Percentiles rank a stretch among this genome's conserved stretches.
Evolutionary conservation across 2,888 invertebrate genomes (phyloP).

Genomic region (Drosophila formosana): DNA sequence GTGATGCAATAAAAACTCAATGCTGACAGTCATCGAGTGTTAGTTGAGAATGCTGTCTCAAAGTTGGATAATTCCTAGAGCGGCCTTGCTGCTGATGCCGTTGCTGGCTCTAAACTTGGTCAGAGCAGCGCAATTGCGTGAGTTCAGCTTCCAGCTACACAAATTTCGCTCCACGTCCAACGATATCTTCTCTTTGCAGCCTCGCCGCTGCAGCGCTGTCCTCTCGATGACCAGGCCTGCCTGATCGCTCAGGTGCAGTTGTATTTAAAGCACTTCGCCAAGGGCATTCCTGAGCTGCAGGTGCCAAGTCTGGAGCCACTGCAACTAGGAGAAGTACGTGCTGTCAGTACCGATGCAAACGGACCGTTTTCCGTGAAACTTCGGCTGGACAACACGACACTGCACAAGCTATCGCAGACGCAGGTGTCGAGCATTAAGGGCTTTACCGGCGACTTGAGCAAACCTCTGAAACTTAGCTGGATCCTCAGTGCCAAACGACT

Average conservation of each 20-base stretch:
- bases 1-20: not conserved
- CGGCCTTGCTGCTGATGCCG: not conserved
- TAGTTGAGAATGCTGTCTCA: not conserved
- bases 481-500: conserved; percentile 24
- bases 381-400: conserved; percentile 51
- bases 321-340: conserved; percentile 33
- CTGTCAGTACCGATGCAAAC: conserved; percentile 40
- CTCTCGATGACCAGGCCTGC: conserved; percentile 61
- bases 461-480: conserved; percentile 58
- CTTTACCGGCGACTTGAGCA: conserved; percentile 57
- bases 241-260: conserved; percentile 46
- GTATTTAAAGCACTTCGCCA: conserved; percentile 34
- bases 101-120: not conserved
- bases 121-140: not conserved
- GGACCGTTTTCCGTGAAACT: conserved; percentile 63
- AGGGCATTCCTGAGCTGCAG: conserved; percentile 53
- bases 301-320: conserved; percentile 58
- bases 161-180: not conserved
- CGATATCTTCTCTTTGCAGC: conserved; percentile 41
- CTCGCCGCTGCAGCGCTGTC: conserved; percentile 60
- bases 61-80: not conserved
- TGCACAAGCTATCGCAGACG: conserved; percentile 45
- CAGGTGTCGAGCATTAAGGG: conserved; percentile 61
- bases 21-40: not conserved
- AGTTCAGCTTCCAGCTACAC: not conserved